These are phyloP conservation scores for Cryptocheilus praepositus DNA, from an alignment of 2,888 invertebrate species.

Conservation along the genomic window DNA sequence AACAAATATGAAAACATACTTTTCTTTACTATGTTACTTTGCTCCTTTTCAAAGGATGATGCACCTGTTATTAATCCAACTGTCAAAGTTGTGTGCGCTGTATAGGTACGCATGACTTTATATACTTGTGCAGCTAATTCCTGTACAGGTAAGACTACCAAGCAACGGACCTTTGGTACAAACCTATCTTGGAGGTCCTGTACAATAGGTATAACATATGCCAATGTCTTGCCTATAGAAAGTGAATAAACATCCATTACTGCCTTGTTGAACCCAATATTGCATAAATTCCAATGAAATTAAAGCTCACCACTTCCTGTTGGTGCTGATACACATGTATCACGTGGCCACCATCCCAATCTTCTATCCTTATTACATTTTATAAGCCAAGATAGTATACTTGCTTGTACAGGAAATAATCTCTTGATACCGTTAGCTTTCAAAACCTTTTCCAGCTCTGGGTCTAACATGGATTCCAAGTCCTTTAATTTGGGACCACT, in stretches of 20 bases:
- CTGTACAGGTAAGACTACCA: conserved; percentile 95
- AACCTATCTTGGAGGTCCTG: conserved; percentile 80
- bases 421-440: conserved; percentile 83
- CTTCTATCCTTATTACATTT: conserved; percentile 79
- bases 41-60: conserved; percentile 81
- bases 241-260: background rate
- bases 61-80: conserved; percentile 84
- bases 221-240: conserved; percentile 84
- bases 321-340: conserved; percentile 97
- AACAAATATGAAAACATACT: conserved; percentile 37
- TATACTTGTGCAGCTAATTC: conserved; percentile 93
- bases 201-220: conserved; percentile 94
- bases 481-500: conserved; percentile 75
- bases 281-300: background rate
- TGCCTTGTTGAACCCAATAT: background rate
- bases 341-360: conserved; percentile 83
- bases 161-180: conserved; percentile 84
- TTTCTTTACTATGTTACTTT: conserved; percentile 78
- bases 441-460: conserved; percentile 79
- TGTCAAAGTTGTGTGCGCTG: conserved; percentile 81
- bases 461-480: conserved; percentile 79
- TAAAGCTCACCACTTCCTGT: conserved; percentile 89
- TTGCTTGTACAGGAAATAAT: conserved; percentile 91
- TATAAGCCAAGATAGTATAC: conserved; percentile 86
- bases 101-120: conserved; percentile 86